Evolutionary conservation across 1,140 invertebrate genomes (phyloP).

Genomic region (Lepidurus apus): DNA sequence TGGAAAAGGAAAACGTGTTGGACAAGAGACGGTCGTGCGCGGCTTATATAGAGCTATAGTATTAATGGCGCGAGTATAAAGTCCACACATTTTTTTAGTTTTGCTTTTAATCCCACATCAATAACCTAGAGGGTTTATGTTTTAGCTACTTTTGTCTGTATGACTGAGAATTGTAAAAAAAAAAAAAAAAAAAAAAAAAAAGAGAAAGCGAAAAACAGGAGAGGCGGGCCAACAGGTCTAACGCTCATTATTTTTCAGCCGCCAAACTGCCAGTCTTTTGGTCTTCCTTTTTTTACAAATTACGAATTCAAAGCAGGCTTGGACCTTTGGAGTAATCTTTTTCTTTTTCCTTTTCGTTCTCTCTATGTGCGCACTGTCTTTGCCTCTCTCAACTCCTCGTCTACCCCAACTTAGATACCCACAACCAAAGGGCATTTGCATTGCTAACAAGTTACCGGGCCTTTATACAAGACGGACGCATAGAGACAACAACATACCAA

Average conservation of each 20-base stretch:
- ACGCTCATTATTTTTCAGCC: slow-evolving; percentile 16
- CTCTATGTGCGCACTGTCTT: not conserved
- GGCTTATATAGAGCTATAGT: not conserved
- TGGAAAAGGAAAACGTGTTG: not conserved
- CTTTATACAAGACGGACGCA: not conserved
- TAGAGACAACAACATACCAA: slow-evolving; percentile 4
- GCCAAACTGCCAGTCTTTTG: slow-evolving; percentile 16
- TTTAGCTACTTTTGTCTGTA: not conserved
- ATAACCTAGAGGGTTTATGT: not conserved
- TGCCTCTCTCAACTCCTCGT: not conserved
- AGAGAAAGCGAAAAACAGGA: not conserved
- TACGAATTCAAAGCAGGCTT: slow-evolving; percentile 11
- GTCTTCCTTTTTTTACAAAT: not conserved
- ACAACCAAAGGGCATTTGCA: not conserved
- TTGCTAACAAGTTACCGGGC: slow-evolving; percentile 11
- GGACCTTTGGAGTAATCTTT: slow-evolving; percentile 13
- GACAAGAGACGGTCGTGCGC: not conserved
- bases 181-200: not conserved
- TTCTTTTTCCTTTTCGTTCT: not conserved
- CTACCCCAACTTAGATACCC: not conserved
- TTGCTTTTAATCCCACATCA: not conserved
- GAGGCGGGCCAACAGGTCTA: not conserved
- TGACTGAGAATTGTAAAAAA: not conserved
- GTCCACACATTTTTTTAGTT: not conserved
- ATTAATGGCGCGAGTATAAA: not conserved